Base-by-base conservation (phyloP, 2,113 vertebrate species). In the Prietella phreatophila region DNA sequence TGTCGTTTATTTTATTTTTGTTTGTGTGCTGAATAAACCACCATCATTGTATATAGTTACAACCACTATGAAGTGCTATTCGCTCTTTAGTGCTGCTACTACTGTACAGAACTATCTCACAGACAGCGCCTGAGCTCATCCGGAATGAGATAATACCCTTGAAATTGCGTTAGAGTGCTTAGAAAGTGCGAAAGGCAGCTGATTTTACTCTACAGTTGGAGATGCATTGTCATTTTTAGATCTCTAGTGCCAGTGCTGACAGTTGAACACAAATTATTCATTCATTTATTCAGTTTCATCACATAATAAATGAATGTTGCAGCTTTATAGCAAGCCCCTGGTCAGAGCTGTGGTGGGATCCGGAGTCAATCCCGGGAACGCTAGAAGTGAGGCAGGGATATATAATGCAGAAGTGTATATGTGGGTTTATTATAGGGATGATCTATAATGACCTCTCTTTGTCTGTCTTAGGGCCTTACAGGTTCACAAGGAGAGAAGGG, bases 401-500 rank as follows among this genome's bases (percentile, higher is more conserved):
- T 7, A 20, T 17, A 15, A 19, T 71, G 6, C 17, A 73, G 42
- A 50, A 76, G 39, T 27, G 42, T 55, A 25, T 27, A 47, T 83
- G 56, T 71, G 33, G 36, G 36, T 36, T 71, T 55, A 15, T 67
- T 55, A 39, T 22, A 71, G 11, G 27, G 15, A 15, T 50, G 30
- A 65, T 25, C 8, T 20, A 60, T 58, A 84, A 30, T 30, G 19
- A 80, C 3, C 3, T 86, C 0, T n/a, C 55, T 42, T 22, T 91
- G 1, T 91, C 30, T 88, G 83, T 90, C 89, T 27, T 93, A 99
- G 98, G 98, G 98, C 81, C 89, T 93, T 85, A 87, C 94, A 25
- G 98, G 98, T 93, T 3, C 89, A 86, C 98, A 97, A 85, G 98
- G 98, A 22, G 98, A 99, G 50, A 96, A 96, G 89, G 98, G 98